Percentiles rank a stretch among this genome's conserved stretches.
Conservation (phyloP, 2,797 vertebrate species). For the Tiaroga cobitis region DNA sequence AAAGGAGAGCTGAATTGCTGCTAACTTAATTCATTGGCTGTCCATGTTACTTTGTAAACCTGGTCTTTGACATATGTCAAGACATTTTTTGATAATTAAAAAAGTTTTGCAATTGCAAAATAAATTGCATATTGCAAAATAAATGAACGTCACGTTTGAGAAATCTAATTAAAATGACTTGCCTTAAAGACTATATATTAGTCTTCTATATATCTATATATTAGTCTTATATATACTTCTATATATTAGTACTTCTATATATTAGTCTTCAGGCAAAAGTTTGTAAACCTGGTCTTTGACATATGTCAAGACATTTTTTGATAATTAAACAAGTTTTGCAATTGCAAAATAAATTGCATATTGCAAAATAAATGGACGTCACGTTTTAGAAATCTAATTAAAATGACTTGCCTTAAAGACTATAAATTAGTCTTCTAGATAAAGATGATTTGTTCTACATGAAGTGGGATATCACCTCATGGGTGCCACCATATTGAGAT, state of each 20-base stretch:
- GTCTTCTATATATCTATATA: background rate
- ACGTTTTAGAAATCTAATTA: background rate
- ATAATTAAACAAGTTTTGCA: background rate
- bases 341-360: too few relatives aligned
- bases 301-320: background rate
- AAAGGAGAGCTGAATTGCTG: background rate
- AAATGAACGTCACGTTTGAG: background rate
- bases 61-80: background rate
- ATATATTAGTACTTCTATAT: too few relatives aligned
- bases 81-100: background rate
- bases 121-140: too few relatives aligned
- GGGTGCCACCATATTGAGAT: background rate
- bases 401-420: background rate
- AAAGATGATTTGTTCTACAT: background rate
- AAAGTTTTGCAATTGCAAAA: background rate
- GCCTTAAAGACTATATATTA: background rate
- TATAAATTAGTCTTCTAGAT: background rate
- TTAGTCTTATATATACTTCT: too few relatives aligned
- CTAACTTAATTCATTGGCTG: background rate
- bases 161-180: background rate
- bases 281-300: background rate
- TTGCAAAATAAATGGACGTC: background rate
- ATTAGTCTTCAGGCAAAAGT: too few relatives aligned
- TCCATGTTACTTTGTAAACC: background rate
- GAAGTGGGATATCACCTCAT: background rate